phyloP scores from a whole-genome alignment of 2,113 vertebrate species.

The Prietella phreatophila region DNA sequence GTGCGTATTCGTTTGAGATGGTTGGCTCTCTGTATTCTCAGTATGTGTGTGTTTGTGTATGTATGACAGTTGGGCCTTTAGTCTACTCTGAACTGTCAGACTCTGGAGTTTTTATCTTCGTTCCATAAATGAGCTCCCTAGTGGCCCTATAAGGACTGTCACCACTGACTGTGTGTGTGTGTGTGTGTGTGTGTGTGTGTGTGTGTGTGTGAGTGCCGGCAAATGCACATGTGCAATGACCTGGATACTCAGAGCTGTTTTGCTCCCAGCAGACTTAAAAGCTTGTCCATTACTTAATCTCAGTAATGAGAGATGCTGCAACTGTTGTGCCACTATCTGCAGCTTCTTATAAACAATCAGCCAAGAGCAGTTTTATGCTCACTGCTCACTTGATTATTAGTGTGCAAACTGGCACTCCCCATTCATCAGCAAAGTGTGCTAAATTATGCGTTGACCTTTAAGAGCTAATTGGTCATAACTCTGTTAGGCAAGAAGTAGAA shows the following conservation, averaged over 20 bases:
- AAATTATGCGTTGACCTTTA: constrained; percentile 28
- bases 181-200: background rate
- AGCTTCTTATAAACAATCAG: constrained; percentile 39
- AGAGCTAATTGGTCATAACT: constrained; percentile 24
- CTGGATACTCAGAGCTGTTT: constrained; percentile 42
- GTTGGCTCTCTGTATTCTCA: background rate
- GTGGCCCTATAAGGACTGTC: constrained; percentile 22
- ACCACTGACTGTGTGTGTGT: background rate
- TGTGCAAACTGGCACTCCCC: background rate
- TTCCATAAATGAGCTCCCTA: constrained; percentile 32
- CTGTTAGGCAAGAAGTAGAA: background rate
- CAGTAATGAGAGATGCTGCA: constrained; percentile 44
- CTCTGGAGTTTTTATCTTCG: constrained; percentile 29
- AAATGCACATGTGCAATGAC: constrained; percentile 36
- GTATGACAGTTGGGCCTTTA: constrained; percentile 6
- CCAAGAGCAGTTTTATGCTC: constrained; percentile 29
- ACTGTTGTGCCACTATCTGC: constrained; percentile 42
- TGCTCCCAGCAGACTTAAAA: constrained; percentile 39
- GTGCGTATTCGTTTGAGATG: background rate
- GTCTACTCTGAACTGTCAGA: constrained; percentile 22
- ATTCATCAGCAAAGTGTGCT: constrained; percentile 12
- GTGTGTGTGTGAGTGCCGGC: background rate
- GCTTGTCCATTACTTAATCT: constrained; percentile 43
- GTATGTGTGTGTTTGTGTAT: background rate
- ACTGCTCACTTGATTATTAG: constrained; percentile 29